Conservation (phyloP, 2,113 vertebrate species). For the Etheostoma cragini region DNA sequence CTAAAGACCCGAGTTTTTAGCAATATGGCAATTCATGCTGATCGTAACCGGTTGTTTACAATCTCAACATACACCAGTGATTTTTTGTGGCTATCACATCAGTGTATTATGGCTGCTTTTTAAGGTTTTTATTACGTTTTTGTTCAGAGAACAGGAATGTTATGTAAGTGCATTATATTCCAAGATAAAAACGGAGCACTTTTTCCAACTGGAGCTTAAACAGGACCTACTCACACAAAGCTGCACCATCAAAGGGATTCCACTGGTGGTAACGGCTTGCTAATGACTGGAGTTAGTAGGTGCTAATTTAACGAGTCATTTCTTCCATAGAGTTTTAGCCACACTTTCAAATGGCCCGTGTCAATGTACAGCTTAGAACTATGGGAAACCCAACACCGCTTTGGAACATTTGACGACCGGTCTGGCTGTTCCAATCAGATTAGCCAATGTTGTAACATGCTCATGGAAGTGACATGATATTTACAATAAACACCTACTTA, state of each 20-base stretch:
- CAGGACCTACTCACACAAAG: slow-evolving; percentile 58
- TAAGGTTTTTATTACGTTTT: slow-evolving; percentile 7
- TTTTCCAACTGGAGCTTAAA: slow-evolving; percentile 54
- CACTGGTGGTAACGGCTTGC: slow-evolving; percentile 70
- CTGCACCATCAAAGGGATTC: slow-evolving; percentile 80
- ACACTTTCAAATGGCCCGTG: slow-evolving; percentile 78
- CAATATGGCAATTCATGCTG: slow-evolving; percentile 40
- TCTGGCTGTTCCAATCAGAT: slow-evolving; percentile 79
- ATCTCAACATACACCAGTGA: neutral
- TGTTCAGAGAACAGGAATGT: slow-evolving; percentile 1
- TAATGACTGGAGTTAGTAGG: slow-evolving; percentile 79
- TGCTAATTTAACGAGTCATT: slow-evolving; percentile 82
- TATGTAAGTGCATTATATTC: slow-evolving; percentile 30
- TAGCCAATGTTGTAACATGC: slow-evolving; percentile 57
- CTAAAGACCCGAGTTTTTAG: slow-evolving; percentile 50
- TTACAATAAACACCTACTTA: slow-evolving; percentile 77
- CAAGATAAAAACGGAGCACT: slow-evolving; percentile 43
- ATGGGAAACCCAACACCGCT: slow-evolving; percentile 80
- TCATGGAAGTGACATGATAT: slow-evolving; percentile 73
- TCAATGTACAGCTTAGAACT: slow-evolving; percentile 79
- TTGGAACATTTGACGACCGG: slow-evolving; percentile 73
- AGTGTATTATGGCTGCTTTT: slow-evolving; percentile 11
- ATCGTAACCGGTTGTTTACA: slow-evolving; percentile 4
- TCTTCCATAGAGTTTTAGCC: slow-evolving; percentile 80
- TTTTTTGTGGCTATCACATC: slow-evolving; percentile 15